Evolutionary conservation across 2,113 vertebrate genomes (phyloP).

Genomic region (Chrysemys picta): DNA sequence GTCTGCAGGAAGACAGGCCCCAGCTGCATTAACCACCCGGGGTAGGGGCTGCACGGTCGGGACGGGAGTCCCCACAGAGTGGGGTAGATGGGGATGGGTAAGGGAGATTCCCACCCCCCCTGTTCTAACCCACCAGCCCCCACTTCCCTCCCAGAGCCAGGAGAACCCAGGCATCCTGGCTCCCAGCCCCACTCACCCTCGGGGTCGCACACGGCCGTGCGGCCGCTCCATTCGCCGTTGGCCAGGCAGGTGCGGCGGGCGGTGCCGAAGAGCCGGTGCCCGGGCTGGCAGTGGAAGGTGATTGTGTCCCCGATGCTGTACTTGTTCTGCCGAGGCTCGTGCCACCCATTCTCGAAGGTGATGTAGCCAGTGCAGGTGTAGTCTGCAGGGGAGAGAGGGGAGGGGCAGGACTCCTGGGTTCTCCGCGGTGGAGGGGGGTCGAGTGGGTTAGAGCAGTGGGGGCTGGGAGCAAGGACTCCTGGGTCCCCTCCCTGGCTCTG

Average conservation of each 20-base stretch:
- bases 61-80: not conserved
- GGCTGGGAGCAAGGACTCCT: no score
- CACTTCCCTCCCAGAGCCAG: no score
- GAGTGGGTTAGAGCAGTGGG: not conserved
- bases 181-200: not conserved
- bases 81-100: not conserved
- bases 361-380: not conserved
- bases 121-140: no score
- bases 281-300: conserved; percentile 16
- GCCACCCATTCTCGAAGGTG: conserved; percentile 24
- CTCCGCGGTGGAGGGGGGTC: not conserved
- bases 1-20: not conserved
- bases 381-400: not conserved
- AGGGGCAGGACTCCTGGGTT: not conserved
- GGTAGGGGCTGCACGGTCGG: not conserved
- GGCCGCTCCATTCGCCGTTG: conserved; percentile 43
- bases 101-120: not conserved
- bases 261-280: not conserved
- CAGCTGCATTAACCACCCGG: not conserved
- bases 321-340: not conserved
- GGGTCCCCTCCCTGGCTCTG: no score
- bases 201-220: conserved; percentile 7
- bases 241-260: conserved; percentile 24
- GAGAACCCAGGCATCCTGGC: no score
- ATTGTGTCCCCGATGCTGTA: not conserved